Percentiles rank a stretch among this genome's conserved stretches.
phyloP scores from a whole-genome alignment of 2,888 invertebrate species.

The Drosophila percnosoma region DNA sequence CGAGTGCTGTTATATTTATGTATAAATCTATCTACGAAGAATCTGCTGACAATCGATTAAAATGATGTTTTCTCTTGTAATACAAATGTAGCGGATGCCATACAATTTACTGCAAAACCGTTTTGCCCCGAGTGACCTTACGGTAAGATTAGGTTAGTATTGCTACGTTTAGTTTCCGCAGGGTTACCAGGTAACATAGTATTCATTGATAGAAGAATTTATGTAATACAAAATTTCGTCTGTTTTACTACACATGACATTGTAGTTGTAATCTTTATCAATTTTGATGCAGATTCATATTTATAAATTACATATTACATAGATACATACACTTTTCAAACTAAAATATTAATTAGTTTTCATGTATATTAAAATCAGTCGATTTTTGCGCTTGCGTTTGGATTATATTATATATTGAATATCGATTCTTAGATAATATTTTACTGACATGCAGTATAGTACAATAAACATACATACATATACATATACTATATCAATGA shows the following conservation, averaged over 20 bases:
- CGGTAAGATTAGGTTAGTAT: conserved; percentile 27
- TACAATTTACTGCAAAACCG: conserved; percentile 14
- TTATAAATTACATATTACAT: conserved; percentile 35
- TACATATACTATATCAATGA: conserved; percentile 28
- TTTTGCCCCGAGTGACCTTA: conserved; percentile 6
- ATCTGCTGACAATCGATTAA: conserved; percentile 13
- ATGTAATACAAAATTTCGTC: conserved; percentile 32
- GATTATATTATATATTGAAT: conserved; percentile 50
- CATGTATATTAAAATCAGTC: conserved; percentile 61
- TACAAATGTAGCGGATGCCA: conserved; percentile 16
- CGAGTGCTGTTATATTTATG: conserved; percentile 10
- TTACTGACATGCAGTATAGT: conserved; percentile 48
- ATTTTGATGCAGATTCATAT: conserved; percentile 22
- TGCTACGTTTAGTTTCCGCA: conserved; percentile 47
- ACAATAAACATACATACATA: conserved; percentile 30
- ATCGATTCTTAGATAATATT: conserved; percentile 43
- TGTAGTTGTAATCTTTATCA: conserved; percentile 35
- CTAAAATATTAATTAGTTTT: conserved; percentile 41
- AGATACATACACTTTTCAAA: conserved; percentile 29
- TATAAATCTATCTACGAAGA: conserved; percentile 15
- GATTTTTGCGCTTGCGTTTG: conserved; percentile 54
- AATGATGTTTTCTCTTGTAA: conserved; percentile 16
- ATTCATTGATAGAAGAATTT: conserved; percentile 41
- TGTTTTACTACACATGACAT: conserved; percentile 39
- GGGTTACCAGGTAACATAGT: conserved; percentile 58